Conservation (phyloP, 2,888 invertebrate genomes). For the Phrixothrix hirtus region DNA sequence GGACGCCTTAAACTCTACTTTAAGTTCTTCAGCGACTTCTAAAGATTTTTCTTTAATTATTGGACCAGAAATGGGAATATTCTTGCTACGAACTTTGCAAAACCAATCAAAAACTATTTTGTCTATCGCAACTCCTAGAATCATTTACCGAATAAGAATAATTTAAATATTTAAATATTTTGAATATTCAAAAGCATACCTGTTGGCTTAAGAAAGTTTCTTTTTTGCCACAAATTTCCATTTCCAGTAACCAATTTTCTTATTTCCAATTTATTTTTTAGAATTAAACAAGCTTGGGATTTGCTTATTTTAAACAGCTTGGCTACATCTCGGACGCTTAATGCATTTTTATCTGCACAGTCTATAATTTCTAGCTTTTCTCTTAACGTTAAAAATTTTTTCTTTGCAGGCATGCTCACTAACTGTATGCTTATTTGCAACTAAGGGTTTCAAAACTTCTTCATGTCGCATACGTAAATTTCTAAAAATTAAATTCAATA, state of each 20-base stretch:
- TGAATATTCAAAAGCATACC: too few species aligned
- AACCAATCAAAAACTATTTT: conserved; percentile 6
- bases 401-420: too few species aligned
- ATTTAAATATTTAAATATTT: too few species aligned
- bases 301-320: not conserved
- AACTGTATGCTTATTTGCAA: too few species aligned
- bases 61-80: conserved; percentile 5
- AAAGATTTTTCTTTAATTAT: conserved; percentile 10
- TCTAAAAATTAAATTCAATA: too few species aligned
- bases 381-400: too few species aligned
- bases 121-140: conserved; percentile 1
- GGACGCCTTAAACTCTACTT: conserved; percentile 7
- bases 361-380: too few species aligned
- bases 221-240: not conserved
- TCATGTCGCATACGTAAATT: too few species aligned
- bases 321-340: not conserved
- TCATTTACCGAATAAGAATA: too few species aligned
- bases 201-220: not conserved
- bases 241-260: not conserved
- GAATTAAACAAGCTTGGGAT: not conserved
- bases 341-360: too few species aligned
- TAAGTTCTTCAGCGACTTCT: conserved; percentile 4
- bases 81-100: conserved; percentile 2
- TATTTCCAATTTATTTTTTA: not conserved
- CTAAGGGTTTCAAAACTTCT: too few species aligned